phyloP scores from a whole-genome alignment of 2,888 invertebrate species.

The Norana najaformis region DNA sequence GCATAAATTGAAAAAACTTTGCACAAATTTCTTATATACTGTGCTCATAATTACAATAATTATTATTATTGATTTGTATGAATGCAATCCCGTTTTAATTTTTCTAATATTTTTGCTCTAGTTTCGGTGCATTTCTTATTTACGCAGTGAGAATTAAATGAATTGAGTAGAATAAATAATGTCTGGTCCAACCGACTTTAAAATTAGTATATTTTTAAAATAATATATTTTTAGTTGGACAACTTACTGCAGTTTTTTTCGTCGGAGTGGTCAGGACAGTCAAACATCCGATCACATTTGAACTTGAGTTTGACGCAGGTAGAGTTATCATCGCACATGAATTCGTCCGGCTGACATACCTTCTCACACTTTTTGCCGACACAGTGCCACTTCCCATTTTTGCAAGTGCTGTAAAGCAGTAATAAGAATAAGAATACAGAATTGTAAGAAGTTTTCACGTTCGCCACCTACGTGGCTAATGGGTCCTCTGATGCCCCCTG shows the following conservation, averaged over 20 bases:
- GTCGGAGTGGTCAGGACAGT: constrained; percentile 38
- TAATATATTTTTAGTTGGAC: neutral
- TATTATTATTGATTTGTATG: neutral
- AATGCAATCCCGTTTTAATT: neutral
- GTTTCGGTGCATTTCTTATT: neutral
- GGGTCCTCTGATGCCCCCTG: no score
- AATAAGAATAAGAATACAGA: neutral
- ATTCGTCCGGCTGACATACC: constrained; percentile 32
- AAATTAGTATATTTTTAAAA: neutral
- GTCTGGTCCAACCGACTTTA: neutral
- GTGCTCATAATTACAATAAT: neutral
- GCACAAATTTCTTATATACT: neutral
- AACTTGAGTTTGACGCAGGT: constrained; percentile 34
- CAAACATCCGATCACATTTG: constrained; percentile 36
- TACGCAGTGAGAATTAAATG: neutral
- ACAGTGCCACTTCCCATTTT: constrained; percentile 38
- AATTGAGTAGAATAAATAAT: neutral
- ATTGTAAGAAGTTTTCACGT: neutral
- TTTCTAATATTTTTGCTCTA: neutral
- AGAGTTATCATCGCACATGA: constrained; percentile 32
- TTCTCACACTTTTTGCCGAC: constrained; percentile 17
- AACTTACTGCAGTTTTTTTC: constrained; percentile 36
- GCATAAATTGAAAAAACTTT: no score
- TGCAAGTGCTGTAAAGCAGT: constrained; percentile 18
- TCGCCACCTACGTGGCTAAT: neutral